Conservation (phyloP, 2,797 vertebrate species). For the Tenualosa ilisha region DNA sequence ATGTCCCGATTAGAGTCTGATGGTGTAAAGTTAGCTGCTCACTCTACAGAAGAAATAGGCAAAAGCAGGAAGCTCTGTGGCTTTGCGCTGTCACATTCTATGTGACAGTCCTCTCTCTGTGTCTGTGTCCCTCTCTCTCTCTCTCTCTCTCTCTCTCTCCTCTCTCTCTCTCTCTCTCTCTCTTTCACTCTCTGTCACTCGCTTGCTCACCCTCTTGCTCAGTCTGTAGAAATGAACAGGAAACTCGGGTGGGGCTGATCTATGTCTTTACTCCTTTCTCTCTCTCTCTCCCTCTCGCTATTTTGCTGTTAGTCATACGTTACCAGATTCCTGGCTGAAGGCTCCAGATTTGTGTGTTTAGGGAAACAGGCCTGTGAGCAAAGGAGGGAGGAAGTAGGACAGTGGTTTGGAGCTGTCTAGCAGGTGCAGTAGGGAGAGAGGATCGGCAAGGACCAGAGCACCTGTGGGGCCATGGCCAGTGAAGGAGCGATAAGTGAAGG, state of each 20-base stretch:
- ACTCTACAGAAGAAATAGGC: conserved; percentile 58
- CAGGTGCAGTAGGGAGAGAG: not conserved
- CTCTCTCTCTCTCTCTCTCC: not conserved
- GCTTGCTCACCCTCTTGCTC: conserved; percentile 1
- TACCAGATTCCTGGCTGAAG: not conserved
- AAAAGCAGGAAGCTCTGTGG: conserved; percentile 16
- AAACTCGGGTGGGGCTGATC: conserved; percentile 14
- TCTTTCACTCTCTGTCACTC: conserved; percentile 19
- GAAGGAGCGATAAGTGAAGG: not conserved
- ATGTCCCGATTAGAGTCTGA: not conserved
- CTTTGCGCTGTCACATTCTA: conserved; percentile 8
- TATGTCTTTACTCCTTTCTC: not conserved
- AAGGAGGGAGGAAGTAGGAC: not conserved
- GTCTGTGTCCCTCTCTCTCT: not conserved
- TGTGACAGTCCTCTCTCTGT: not conserved
- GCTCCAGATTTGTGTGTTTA: not conserved
- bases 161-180: not conserved
- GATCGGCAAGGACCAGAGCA: not conserved
- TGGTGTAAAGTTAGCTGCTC: conserved; percentile 49
- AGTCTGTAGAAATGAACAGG: conserved; percentile 13
- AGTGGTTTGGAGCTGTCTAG: not conserved
- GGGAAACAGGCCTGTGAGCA: not conserved
- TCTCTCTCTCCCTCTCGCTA: not conserved
- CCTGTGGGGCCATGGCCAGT: conserved; percentile 11
- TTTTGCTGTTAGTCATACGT: not conserved